Base-by-base conservation (phyloP, 1,140 invertebrate species). In the Heliconius melpomene region DNA sequence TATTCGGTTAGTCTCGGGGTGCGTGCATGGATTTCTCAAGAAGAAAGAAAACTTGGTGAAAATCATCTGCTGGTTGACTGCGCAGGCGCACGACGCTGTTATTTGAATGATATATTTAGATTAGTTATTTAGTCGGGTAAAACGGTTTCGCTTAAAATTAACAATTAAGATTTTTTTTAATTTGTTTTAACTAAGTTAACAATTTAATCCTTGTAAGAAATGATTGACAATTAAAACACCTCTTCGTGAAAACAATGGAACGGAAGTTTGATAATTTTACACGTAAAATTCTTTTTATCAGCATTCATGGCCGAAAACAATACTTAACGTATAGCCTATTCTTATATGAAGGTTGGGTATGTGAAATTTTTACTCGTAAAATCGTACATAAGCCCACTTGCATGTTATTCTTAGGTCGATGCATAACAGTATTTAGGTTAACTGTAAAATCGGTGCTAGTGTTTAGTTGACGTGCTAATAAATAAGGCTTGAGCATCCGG, bases 1-100 rank as follows among this genome's bases (percentile, higher is more conserved):
- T 88, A 94, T 94, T 91, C 88, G 87, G 93, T 93, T 91, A 79
- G 84, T 40, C 77, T 83, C 77, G 86, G 75, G 82, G 84, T 87
- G 92, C 92, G 91, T 92, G 91, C 82, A 80, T 80, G 66, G 87
- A 89, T 94, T 91, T 92, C 90, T 88, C 90, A 87, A 91, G 88
- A 90, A 88, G 80, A 88, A 91, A 90, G 90, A 91, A 91, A 92
- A 92, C 87, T 86, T 73, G 88, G 92, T 91, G 92, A 94, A 93
- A 94, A 93, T 91, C 50, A 86, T 84, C 84, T 79, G 74, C 83
- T 90, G 90, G 86, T 89, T 89, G 81, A 90, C 75, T 89, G 91
- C 89, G 83, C 86, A 83, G 75, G 66, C 75, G 70, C 60, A 81
- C 74, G 60, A 60, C 40, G 70, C 52, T 29, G 72, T 78, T 38